Percentiles rank a stretch among this genome's conserved stretches.
These are phyloP conservation scores for Melanargia galathea DNA, from an alignment of 2,888 invertebrate genomes.

Conservation along the genomic window DNA sequence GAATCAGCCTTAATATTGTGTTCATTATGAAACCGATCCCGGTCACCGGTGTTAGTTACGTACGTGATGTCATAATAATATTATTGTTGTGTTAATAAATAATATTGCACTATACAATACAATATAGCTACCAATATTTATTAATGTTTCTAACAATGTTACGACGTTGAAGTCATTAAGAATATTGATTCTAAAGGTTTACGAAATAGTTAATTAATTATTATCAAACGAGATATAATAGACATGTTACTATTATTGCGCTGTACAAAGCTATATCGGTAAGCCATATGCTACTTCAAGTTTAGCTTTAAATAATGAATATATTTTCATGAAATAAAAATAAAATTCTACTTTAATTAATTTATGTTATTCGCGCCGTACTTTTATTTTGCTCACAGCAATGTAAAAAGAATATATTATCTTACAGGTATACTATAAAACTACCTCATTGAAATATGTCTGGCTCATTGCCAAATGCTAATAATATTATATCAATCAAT, in stretches of 20 bases:
- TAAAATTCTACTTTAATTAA: too few species aligned
- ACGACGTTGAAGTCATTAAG: neutral
- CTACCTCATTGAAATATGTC: neutral
- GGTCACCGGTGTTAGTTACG: constrained; percentile 38
- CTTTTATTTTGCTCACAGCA: neutral
- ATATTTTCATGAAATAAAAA: too few species aligned
- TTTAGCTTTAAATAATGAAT: too few species aligned
- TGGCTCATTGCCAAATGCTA: neutral
- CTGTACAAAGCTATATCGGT: too few species aligned
- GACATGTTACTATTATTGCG: too few species aligned
- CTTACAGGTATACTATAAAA: too few species aligned
- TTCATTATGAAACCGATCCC: constrained; percentile 40
- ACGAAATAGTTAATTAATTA: neutral
- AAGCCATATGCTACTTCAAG: too few species aligned
- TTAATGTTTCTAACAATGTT: neutral
- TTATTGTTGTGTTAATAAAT: constrained; percentile 8
- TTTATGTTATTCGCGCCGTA: too few species aligned
- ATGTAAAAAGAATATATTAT: neutral
- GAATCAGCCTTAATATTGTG: neutral
- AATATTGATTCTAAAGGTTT: neutral
- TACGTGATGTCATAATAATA: constrained; percentile 35
- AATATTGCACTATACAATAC: constrained; percentile 15
- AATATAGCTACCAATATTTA: neutral
- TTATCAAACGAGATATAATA: too few species aligned
- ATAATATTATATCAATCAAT: neutral